A percentile compares a stretch with the other conserved stretches of the same genome.
Evolutionary conservation across 2,888 invertebrate species (phyloP).

Genomic region (Junonia oenone): DNA sequence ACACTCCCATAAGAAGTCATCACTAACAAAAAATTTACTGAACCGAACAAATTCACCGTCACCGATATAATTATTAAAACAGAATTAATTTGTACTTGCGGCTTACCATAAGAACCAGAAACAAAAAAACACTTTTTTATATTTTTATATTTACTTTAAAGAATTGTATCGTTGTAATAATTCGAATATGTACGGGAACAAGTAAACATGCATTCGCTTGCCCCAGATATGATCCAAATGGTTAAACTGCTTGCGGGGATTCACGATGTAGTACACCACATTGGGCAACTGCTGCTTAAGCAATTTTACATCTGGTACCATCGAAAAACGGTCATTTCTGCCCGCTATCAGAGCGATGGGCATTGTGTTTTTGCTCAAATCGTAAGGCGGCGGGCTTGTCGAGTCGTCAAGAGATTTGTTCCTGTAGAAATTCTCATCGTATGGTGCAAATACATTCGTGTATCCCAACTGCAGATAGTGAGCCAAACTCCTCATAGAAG

Average conservation of each 20-base stretch:
- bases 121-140: too few species aligned
- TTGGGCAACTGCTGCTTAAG: constrained; percentile 38
- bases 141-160: too few species aligned
- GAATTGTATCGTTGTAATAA: constrained; percentile 3
- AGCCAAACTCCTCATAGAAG: too few species aligned
- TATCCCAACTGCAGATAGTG: constrained; percentile 40
- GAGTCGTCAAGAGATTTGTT: constrained; percentile 40
- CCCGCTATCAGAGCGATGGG: too few species aligned
- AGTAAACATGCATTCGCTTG: constrained; percentile 22
- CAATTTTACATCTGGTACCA: constrained; percentile 36
- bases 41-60: too few species aligned
- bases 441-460: too few species aligned
- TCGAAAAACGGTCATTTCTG: constrained; percentile 40
- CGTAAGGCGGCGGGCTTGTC: constrained; percentile 39
- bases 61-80: too few species aligned
- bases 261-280: constrained; percentile 29
- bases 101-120: too few species aligned
- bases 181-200: constrained; percentile 29
- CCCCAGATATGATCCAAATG: constrained; percentile 36
- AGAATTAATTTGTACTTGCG: too few species aligned
- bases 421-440: constrained; percentile 34
- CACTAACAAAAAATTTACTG: too few species aligned
- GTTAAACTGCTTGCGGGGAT: constrained; percentile 21
- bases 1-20: too few species aligned
- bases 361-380: constrained; percentile 42